Evolutionary conservation across 1,140 invertebrate genomes (phyloP).

Genomic region (Phymorhynchus buccinoides): DNA sequence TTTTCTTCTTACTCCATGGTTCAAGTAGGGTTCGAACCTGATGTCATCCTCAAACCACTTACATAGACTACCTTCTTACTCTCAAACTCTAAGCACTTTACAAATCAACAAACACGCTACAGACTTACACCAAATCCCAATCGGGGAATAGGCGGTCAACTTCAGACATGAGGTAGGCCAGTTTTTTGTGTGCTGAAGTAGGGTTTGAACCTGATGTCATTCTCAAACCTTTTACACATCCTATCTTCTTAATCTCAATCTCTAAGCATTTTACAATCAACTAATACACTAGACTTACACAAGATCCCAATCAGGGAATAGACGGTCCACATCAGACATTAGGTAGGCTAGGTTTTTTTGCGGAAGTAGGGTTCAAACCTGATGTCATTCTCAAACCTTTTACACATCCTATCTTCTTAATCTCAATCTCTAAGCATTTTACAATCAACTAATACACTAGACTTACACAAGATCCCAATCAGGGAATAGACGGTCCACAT

Average conservation of each 20-base stretch:
- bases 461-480: constrained; percentile 95
- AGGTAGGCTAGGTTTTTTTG: constrained; percentile 80
- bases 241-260: too few relatives aligned
- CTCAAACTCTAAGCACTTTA: too few relatives aligned
- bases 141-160: constrained; percentile 77
- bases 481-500: constrained; percentile 79
- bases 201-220: constrained; percentile 94
- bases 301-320: constrained; percentile 87
- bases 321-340: constrained; percentile 81
- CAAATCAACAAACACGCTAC: too few relatives aligned
- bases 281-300: constrained; percentile 78
- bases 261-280: too few relatives aligned
- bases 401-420: too few relatives aligned
- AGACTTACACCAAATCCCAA: constrained; percentile 96
- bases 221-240: too few relatives aligned
- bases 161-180: constrained; percentile 82
- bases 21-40: constrained; percentile 90
- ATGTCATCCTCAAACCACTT: constrained; percentile 99
- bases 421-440: too few relatives aligned
- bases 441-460: too few relatives aligned
- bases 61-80: too few relatives aligned
- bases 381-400: constrained; percentile 98
- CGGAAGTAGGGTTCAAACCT: constrained; percentile 92
- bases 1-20: too few relatives aligned
- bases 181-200: constrained; percentile 86